Base-by-base conservation (phyloP, 2,888 invertebrate genomes). In the Drosophila incognita region DNA sequence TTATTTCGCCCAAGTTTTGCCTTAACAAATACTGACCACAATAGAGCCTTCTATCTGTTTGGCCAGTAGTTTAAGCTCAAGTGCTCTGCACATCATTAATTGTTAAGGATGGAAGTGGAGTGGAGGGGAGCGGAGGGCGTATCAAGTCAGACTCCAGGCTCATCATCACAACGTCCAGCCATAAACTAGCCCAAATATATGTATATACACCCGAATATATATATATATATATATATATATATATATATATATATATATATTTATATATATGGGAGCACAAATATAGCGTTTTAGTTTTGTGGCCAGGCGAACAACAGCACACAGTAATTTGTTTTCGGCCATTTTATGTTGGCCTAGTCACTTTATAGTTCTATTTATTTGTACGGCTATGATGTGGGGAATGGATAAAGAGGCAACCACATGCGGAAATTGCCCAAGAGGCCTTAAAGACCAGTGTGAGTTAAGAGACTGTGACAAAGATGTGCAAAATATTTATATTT, bases 361-460 rank as follows among this genome's bases (percentile, higher is more conserved):
- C 63, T 79, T 79, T 76, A 79, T 79, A 79, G 78, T 76, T 71
- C 59, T 69, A 76, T 78, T 78, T 76, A 78, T 78, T 76, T 80
- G 18, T 40, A 52, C 57, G 59, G 57, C 56, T 13, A 40, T 58
- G 52, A 69, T 64, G 56, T 21, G 52, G 42, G 51, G 48, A 49
- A 54, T 58, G 49, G 58, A 74, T 63, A 66, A 58, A 54, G 48
- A 52, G 36, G 66, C 38, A 68, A 46, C 46, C 27, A 61, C 53
- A 58, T 35, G 27, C 33, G 62, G 24, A 60, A 62, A 67, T 49
- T 35, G 49, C 42, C 33, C 38, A 13, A 15, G 46, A 53, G 46
- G 49, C 36, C 61, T 79, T 79, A 53, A 74, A 74, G 58, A 52
- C 74, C 64, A 13, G 18, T 33, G 46, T 33, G 38, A 52, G 27